These are phyloP conservation scores for Halcyon chelicuti DNA, from an alignment of 2,797 vertebrate species.

Conservation along the genomic window DNA sequence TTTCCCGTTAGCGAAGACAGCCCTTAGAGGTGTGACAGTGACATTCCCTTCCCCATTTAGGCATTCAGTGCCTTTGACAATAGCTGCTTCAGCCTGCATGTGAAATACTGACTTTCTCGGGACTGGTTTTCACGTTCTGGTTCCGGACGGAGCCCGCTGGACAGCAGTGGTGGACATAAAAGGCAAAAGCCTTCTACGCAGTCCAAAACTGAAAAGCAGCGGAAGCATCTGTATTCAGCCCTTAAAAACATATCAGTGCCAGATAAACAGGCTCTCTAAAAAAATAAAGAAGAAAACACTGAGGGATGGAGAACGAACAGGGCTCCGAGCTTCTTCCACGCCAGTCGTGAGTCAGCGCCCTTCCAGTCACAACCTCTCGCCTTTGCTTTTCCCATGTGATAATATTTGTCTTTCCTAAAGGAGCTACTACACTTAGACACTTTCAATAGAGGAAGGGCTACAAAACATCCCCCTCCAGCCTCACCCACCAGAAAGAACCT, in stretches of 20 bases:
- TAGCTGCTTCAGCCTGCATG: background rate
- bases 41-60: slow-evolving; percentile 47
- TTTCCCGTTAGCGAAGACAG: background rate
- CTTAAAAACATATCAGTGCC: background rate
- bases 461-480: background rate
- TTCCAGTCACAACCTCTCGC: background rate
- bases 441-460: background rate
- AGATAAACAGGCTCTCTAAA: background rate
- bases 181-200: background rate
- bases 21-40: slow-evolving; percentile 34
- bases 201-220: background rate
- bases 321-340: background rate
- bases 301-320: background rate
- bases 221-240: background rate
- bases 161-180: background rate
- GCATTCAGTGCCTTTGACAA: background rate
- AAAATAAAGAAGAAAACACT: background rate
- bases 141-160: background rate
- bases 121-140: background rate
- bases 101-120: background rate
- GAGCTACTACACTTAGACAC: background rate
- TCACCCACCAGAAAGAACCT: background rate
- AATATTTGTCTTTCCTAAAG: slow-evolving; percentile 12
- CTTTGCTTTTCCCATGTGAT: background rate
- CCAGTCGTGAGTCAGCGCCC: background rate